A percentile compares a stretch with the other conserved stretches of the same genome.
Evolutionary conservation across 2,797 vertebrate genomes (phyloP).

Genomic region (Pipistrellus pygmaeus): DNA sequence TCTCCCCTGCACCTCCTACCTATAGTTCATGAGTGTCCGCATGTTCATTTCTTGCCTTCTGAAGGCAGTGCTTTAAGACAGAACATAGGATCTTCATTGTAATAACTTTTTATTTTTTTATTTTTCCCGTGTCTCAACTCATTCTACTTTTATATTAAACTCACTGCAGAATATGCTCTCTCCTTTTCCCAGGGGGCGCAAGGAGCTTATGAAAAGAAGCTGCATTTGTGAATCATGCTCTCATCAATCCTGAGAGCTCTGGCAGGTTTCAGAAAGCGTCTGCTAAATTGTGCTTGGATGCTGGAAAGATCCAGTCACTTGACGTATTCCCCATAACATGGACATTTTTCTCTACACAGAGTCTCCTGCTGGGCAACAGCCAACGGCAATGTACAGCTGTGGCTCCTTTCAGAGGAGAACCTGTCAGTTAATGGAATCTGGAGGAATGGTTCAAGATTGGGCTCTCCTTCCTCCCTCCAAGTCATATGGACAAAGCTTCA

Average conservation of each 20-base stretch:
- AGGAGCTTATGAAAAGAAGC: neutral
- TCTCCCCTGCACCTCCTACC: neutral
- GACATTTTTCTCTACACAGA: neutral
- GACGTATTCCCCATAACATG: neutral
- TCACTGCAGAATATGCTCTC: neutral
- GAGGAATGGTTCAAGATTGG: neutral
- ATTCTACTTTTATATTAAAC: neutral
- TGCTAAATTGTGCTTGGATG: neutral
- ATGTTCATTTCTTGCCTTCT: neutral
- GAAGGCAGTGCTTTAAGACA: neutral
- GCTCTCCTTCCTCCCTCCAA: neutral
- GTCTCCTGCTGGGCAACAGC: neutral
- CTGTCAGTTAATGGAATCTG: neutral
- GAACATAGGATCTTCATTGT: neutral
- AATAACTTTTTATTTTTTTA: neutral
- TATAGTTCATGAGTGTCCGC: neutral
- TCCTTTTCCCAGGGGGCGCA: neutral
- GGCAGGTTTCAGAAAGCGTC: neutral
- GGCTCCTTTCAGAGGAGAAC: neutral
- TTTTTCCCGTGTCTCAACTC: neutral
- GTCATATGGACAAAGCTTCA: neutral
- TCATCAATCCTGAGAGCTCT: neutral
- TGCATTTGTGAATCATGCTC: neutral
- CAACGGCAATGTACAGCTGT: neutral
- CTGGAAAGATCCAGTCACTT: neutral